Base-by-base conservation (phyloP, 2,113 vertebrate genomes). In the Rhinolophus ferrumequinum region DNA sequence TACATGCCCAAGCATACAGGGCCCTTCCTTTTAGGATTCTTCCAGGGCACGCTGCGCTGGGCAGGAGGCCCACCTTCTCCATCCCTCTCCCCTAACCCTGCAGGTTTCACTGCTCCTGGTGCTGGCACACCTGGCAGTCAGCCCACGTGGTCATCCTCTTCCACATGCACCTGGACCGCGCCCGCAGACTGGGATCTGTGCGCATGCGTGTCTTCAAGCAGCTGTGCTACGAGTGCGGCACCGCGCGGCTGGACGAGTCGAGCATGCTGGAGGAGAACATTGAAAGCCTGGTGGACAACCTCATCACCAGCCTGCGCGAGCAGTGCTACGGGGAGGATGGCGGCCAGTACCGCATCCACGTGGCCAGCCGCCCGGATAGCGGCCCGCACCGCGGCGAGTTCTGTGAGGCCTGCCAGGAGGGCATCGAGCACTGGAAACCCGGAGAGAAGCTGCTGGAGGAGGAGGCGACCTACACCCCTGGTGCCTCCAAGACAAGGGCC, bases 401-500 rank as follows among this genome's bases (percentile, higher is more conserved):
- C 67, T 99, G 99, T 0, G 99, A 99, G 96, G 99, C 97, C 86
- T 99, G 99, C 91, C 96, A n/a, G 28, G 38, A 90, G 0, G 98
- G 99, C 10, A 4, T 98, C 85, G 98, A 98, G 97, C 97, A 44
- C 24, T 67, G 94, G 94, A 87, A 97, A 28, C 81, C 98, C 84
- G 94, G 93, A 6, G 75, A 97, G 92, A 96, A 96, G 96, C 86
- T 92, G 58, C 94, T 97, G 93, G 96, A 95, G 82, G 97, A 97
- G 15, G 97, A 97, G 15, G 89, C 73, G 0, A 1, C 90, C 56
- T 41, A 10, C 14, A 0, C 79, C 41, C 50, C 88, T 0, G 83
- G 81, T 1, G 84, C 72, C 67, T 95, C 88, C 79, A 92, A 89
- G 82, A 15, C 7, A 8, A 64, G 18, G 35, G n/a, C 41, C 72